Percentiles rank a stretch among this genome's conserved stretches.
Conservation (phyloP, 2,797 vertebrate genomes). For the Hirundo rustica region DNA sequence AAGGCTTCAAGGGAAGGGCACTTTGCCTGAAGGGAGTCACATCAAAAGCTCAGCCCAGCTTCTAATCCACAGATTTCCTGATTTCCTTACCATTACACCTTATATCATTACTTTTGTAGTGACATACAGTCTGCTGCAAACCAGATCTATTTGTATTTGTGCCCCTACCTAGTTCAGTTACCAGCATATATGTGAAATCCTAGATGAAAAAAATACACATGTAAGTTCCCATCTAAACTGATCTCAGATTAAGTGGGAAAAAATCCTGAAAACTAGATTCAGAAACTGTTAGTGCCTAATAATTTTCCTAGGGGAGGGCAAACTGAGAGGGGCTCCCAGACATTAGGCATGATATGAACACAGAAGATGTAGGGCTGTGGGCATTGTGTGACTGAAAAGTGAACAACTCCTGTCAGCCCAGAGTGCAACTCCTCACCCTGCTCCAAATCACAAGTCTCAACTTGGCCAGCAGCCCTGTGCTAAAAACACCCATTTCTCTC, state of each 20-base stretch:
- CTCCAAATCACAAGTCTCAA: neutral
- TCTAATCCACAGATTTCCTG: neutral
- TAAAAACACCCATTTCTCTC: neutral
- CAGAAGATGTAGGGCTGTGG: neutral
- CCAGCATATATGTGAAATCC: neutral
- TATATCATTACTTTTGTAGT: neutral
- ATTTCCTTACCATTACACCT: neutral
- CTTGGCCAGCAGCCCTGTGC: neutral
- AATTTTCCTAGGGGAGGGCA: neutral
- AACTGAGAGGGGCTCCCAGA: neutral
- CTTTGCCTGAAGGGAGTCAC: neutral
- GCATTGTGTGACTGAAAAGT: neutral
- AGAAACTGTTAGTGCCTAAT: neutral
- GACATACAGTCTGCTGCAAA: neutral
- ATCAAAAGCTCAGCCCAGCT: neutral
- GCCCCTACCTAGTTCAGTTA: neutral
- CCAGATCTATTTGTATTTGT: neutral
- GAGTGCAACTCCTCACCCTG: neutral
- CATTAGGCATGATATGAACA: accelerated
- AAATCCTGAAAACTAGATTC: neutral
- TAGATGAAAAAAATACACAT: neutral
- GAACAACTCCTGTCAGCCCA: neutral
- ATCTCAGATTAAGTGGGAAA: neutral
- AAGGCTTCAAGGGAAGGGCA: neutral
- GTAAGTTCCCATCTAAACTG: neutral